phyloP scores from a whole-genome alignment of 2,888 invertebrate genomes.

The Autographa gamma region DNA sequence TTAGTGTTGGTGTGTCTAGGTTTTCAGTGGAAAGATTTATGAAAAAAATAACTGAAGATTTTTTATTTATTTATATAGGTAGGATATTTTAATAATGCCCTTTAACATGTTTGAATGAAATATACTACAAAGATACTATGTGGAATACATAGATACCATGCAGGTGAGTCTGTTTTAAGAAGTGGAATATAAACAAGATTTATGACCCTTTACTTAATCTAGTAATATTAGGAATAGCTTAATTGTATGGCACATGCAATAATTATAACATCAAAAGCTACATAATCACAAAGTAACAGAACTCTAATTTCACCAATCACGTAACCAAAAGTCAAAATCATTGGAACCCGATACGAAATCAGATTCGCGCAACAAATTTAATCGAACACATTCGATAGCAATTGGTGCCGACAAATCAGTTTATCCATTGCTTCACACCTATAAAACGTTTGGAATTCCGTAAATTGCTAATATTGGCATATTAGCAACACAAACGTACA shows the following conservation, averaged over 20 bases:
- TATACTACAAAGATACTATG: too few species aligned
- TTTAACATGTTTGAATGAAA: too few species aligned
- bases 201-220: not conserved
- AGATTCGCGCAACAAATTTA: constrained; percentile 46
- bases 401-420: constrained; percentile 51
- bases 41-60: too few species aligned
- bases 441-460: constrained; percentile 38
- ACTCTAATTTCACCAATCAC: constrained; percentile 8
- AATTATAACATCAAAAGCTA: not conserved
- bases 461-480: constrained; percentile 53
- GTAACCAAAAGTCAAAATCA: constrained; percentile 25
- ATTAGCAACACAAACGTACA: constrained; percentile 55
- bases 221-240: not conserved
- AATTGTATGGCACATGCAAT: not conserved
- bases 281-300: not conserved
- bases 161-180: too few species aligned
- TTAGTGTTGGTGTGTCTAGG: not conserved
- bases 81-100: too few species aligned
- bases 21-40: not conserved
- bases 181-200: too few species aligned
- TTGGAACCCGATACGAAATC: constrained; percentile 31
- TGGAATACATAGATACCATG: too few species aligned
- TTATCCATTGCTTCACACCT: constrained; percentile 43
- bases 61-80: too few species aligned
- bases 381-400: constrained; percentile 47